These are phyloP conservation scores for Eucidaris tribuloides DNA, from an alignment of 35 echinoderm and acorn worm genomes.

Conservation along the genomic window DNA sequence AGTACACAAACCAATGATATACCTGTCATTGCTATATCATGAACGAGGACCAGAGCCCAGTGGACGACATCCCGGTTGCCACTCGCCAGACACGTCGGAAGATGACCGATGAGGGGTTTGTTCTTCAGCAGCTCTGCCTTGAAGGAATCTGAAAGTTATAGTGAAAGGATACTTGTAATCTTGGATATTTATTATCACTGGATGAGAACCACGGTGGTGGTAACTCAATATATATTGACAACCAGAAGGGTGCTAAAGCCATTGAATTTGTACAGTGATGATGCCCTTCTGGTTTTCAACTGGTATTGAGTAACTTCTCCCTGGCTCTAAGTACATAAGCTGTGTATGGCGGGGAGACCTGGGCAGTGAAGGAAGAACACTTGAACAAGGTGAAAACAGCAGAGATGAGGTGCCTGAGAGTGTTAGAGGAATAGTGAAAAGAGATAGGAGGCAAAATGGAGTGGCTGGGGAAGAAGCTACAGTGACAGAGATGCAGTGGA, in stretches of 20 bases:
- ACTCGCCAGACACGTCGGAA: conserved; percentile 48
- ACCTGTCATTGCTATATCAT: conserved; percentile 61
- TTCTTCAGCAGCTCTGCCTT: conserved; percentile 20
- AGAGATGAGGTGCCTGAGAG: no score
- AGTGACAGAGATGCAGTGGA: no score
- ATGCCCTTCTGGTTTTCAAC: no score
- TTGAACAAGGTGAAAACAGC: no score
- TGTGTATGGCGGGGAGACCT: no score
- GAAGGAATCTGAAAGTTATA: conserved; percentile 40
- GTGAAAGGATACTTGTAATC: no score
- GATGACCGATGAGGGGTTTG: conserved; percentile 2
- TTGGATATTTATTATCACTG: neutral
- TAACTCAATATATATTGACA: no score
- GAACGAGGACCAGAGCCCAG: conserved; percentile 49
- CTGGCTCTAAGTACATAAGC: neutral
- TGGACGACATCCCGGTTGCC: conserved; percentile 60
- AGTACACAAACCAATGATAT: neutral
- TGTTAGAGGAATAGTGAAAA: no score
- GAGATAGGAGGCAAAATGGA: no score
- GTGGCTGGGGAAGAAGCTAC: no score
- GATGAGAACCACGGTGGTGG: neutral
- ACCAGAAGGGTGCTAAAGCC: no score
- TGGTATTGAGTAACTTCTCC: neutral
- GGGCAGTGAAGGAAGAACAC: neutral
- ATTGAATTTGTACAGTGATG: no score